phyloP scores from a whole-genome alignment of 2,888 invertebrate species.

The Arrhopalites spinosus region DNA sequence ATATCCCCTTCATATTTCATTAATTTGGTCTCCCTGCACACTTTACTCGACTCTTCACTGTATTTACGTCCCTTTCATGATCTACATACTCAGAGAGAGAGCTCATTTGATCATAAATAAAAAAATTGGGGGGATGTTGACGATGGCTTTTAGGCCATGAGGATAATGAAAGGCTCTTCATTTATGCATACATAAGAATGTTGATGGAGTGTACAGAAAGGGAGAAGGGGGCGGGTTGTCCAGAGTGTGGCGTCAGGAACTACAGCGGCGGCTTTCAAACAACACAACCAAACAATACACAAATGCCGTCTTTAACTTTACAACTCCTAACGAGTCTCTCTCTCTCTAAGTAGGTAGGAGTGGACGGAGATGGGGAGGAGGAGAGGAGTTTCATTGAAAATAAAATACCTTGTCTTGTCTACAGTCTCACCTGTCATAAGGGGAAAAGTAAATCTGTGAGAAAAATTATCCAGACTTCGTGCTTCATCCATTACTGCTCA shows the following conservation, averaged over 20 bases:
- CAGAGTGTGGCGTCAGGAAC: slow-evolving; percentile 10
- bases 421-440: slow-evolving; percentile 8
- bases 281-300: slow-evolving; percentile 21
- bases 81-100: no score
- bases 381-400: slow-evolving; percentile 16
- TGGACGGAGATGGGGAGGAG: not conserved
- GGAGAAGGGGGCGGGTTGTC: not conserved
- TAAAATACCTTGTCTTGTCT: slow-evolving; percentile 25
- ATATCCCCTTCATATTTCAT: no score
- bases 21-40: no score
- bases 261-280: no score
- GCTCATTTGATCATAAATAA: no score
- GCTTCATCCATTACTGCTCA: not conserved
- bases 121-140: no score
- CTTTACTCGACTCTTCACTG: no score
- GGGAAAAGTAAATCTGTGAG: no score
- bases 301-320: slow-evolving; percentile 16
- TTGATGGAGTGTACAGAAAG: slow-evolving; percentile 2
- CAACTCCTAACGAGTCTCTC: no score
- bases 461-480: not conserved
- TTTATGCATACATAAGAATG: not conserved
- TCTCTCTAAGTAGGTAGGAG: slow-evolving; percentile 15
- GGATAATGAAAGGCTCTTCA: no score
- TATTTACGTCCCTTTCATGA: no score
- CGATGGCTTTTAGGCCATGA: not conserved